Base-by-base conservation (phyloP, 1,140 invertebrate genomes). In the Drosophila ananassae region DNA sequence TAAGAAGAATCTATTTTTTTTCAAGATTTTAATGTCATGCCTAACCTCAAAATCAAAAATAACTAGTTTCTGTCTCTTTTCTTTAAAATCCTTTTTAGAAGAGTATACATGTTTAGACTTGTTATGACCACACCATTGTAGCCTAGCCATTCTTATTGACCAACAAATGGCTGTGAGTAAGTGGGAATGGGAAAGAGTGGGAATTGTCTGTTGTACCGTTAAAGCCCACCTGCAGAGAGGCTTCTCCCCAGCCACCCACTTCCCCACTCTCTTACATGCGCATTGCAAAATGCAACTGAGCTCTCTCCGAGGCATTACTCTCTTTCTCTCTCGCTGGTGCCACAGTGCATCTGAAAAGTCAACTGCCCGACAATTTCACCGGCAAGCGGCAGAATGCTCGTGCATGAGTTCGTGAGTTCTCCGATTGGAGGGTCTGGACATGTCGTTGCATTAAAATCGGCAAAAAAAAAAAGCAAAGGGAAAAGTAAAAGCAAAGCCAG, bases 361-460 rank as follows among this genome's bases (percentile, higher is more conserved):
- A 47, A 12, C 44, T 47, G 44, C 44, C 44, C 24, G 3, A 37
- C 12, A 37, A 34, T 10, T 46, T 22, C n/a, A 48, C 17, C 17
- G 17, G 17, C n/a, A 25, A 6, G 44, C 59, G 66, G 44, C 60
- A 62, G 39, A 34, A 63, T 54, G 39, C 12, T 68, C 32, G 46
- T 48, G 47, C 25, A 59, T 58, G 32, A 24, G 32, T 28, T 48
- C 28, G 53, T 51, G 17, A 8, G 13, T 51, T 8, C 32, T 4
- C n/a, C 13, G n/a, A 39, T 50, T 58, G 34, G 34, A 37, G 39
- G 24, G 55, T 39, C 37, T 41, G 41, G 24, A 58, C 77, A 66
- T 79, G 72, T 47, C 66, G 55, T 50, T 67, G 73, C 78, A 81
- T 77, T 72, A 39, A 71, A 79, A 63, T 64, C 72, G 60, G 61